Percentiles rank a stretch among this genome's conserved stretches.
Conservation (phyloP, 2,888 invertebrate genomes). For the Ochropleura plecta region DNA sequence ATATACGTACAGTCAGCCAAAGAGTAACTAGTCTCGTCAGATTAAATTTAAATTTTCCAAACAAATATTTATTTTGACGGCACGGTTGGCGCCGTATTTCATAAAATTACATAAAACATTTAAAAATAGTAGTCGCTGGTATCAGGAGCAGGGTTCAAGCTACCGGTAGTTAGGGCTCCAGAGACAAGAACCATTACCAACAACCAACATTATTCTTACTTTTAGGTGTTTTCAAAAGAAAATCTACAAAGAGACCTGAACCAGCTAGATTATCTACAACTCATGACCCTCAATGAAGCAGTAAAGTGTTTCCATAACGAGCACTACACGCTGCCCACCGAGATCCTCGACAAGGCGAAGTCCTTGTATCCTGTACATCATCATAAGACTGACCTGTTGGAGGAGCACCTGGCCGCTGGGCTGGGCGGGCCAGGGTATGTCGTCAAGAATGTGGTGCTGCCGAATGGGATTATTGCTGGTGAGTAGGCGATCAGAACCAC, state of each 20-base stretch:
- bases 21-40: too few relatives aligned
- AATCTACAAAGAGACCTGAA: conserved; percentile 84
- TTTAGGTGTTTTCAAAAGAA: conserved; percentile 86
- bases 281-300: conserved; percentile 90
- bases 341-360: conserved; percentile 80
- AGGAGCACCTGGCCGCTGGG: conserved; percentile 86
- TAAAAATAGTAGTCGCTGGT: too few relatives aligned
- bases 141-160: too few relatives aligned
- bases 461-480: conserved; percentile 91
- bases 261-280: conserved; percentile 84
- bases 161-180: too few relatives aligned
- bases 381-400: conserved; percentile 81
- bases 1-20: background rate
- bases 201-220: too few relatives aligned
- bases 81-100: too few relatives aligned
- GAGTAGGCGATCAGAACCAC: conserved; percentile 3
- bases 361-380: conserved; percentile 76
- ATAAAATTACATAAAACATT: too few relatives aligned
- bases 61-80: too few relatives aligned
- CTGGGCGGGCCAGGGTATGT: conserved; percentile 91
- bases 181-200: too few relatives aligned
- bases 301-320: conserved; percentile 85
- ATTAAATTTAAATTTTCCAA: too few relatives aligned
- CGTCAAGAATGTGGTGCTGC: conserved; percentile 87
- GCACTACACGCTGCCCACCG: conserved; percentile 79